Conservation (phyloP, 2,113 vertebrate species). For the Ciconia stormi region DNA sequence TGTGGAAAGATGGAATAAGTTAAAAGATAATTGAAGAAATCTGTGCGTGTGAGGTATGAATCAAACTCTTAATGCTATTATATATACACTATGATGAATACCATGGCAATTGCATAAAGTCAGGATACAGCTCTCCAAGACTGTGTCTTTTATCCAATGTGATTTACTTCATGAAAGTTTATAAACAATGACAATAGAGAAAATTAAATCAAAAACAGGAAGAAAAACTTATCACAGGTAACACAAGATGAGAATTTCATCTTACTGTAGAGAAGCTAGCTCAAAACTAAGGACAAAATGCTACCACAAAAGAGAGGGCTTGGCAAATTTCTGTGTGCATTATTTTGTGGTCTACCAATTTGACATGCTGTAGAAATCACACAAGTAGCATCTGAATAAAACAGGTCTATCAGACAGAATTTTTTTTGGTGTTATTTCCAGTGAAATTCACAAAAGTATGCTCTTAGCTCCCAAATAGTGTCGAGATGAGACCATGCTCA, state of each 20-base stretch:
- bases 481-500: not conserved
- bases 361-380: not conserved
- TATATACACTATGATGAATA: not conserved
- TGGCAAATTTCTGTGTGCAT: not conserved
- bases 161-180: not conserved
- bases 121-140: not conserved
- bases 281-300: not conserved
- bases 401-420: fast-evolving
- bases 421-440: not conserved
- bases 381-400: not conserved
- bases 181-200: not conserved
- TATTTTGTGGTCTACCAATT: not conserved
- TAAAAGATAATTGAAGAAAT: conserved; percentile 2
- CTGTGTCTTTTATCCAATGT: not conserved
- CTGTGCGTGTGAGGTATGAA: not conserved
- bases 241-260: not conserved
- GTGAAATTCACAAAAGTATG: not conserved
- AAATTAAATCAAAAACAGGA: not conserved
- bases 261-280: not conserved
- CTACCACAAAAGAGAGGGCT: not conserved
- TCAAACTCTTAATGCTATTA: not conserved
- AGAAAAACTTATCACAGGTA: not conserved
- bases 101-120: not conserved
- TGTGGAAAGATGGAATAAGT: not conserved
- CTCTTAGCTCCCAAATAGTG: not conserved